These are phyloP conservation scores for Melanotaenia maccullochi DNA, from an alignment of 2,797 vertebrate species.

Conservation along the genomic window DNA sequence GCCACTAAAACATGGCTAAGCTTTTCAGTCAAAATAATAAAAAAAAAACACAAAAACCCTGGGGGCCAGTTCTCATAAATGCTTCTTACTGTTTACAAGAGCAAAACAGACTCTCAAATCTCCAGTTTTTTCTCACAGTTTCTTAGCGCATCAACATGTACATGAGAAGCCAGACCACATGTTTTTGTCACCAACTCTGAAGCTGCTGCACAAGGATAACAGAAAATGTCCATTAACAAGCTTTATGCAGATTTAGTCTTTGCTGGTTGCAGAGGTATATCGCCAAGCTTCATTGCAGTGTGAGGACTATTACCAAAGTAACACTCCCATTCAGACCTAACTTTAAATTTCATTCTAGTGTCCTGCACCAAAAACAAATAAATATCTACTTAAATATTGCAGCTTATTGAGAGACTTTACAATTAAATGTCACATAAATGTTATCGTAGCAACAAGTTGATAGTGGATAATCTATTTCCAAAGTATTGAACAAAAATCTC, in stretches of 20 bases:
- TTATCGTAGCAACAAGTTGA: conserved; percentile 71
- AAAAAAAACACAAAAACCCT: conserved; percentile 50
- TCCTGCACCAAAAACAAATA: conserved; percentile 59
- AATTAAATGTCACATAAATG: conserved; percentile 59
- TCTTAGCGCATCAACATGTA: conserved; percentile 29
- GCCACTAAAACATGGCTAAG: conserved; percentile 44
- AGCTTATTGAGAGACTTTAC: conserved; percentile 37
- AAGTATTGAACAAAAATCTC: conserved; percentile 95
- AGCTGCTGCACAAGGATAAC: conserved; percentile 39
- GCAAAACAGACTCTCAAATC: conserved; percentile 60
- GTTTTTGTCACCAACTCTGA: conserved; percentile 39
- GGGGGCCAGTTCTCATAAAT: conserved; percentile 50
- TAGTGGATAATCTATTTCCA: conserved; percentile 85
- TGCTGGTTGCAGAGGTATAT: conserved; percentile 28
- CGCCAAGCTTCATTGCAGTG: conserved; percentile 5
- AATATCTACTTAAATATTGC: conserved; percentile 47
- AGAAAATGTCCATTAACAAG: conserved; percentile 52
- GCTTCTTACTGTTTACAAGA: conserved; percentile 41
- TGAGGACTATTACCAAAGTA: conserved; percentile 16
- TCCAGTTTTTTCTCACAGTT: conserved; percentile 39
- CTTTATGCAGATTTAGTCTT: conserved; percentile 36
- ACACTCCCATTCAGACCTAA: conserved; percentile 24
- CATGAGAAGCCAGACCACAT: conserved; percentile 13
- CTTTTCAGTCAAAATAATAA: conserved; percentile 13
- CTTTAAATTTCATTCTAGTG: conserved; percentile 54